These are phyloP conservation scores for Phymastichus coffea DNA, from an alignment of 1,140 invertebrate species.

Conservation along the genomic window DNA sequence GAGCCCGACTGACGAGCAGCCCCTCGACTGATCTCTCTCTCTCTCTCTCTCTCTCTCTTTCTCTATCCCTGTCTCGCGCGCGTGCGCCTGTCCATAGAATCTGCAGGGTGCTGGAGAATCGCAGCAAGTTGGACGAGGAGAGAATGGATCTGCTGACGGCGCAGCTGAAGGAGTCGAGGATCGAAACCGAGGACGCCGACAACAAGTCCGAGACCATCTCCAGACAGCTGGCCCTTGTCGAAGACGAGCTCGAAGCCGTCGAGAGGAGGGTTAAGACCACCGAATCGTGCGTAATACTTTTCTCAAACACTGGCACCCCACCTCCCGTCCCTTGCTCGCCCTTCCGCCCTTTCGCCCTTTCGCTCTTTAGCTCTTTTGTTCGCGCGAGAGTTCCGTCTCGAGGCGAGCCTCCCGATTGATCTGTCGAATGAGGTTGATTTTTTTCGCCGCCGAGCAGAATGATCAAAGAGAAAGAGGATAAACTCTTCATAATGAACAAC, in stretches of 20 bases:
- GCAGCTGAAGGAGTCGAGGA: conserved; percentile 73
- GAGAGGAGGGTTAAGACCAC: conserved; percentile 83
- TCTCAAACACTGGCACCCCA: too few relatives aligned
- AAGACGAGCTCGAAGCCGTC: conserved; percentile 82
- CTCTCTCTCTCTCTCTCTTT: not conserved
- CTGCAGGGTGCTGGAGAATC: conserved; percentile 76
- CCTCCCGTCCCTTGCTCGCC: too few relatives aligned
- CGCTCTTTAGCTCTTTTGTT: too few relatives aligned
- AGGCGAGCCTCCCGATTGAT: not conserved
- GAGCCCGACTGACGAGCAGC: too few relatives aligned
- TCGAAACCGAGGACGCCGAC: conserved; percentile 78
- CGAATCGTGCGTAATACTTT: conserved; percentile 66
- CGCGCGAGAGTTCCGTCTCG: too few relatives aligned
- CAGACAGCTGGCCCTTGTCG: conserved; percentile 84
- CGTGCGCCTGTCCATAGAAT: conserved; percentile 57
- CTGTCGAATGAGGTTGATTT: conserved; percentile 9
- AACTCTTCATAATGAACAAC: conserved; percentile 97
- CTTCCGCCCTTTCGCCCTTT: too few relatives aligned
- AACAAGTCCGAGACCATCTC: conserved; percentile 82
- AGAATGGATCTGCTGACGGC: conserved; percentile 70
- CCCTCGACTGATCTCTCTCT: not conserved
- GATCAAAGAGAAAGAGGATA: conserved; percentile 98
- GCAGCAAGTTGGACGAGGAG: conserved; percentile 74
- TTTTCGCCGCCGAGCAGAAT: conserved; percentile 86
- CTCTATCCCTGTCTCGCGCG: not conserved